phyloP scores from a whole-genome alignment of 2,888 invertebrate genomes.

The Aspidapion aeneum region DNA sequence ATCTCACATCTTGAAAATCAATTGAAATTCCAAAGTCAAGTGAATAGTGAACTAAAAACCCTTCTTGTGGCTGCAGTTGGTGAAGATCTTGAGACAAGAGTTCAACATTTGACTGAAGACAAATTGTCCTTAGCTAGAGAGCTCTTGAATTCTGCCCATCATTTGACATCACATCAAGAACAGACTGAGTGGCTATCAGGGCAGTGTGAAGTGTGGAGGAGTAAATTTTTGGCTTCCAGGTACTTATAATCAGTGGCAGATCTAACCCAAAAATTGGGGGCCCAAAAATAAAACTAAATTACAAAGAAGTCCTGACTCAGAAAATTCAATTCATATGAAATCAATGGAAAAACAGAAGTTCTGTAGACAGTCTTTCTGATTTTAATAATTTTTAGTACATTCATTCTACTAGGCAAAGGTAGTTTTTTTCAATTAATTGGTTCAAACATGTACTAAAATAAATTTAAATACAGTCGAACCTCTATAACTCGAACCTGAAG shows the following conservation, averaged over 20 bases:
- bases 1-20: constrained; percentile 74
- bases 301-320: too few relatives aligned
- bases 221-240: constrained; percentile 94
- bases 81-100: constrained; percentile 86
- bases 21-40: constrained; percentile 82
- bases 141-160: constrained; percentile 79
- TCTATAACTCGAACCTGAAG: too few relatives aligned
- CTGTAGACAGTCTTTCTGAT: too few relatives aligned
- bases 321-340: too few relatives aligned
- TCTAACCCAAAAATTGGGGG: too few relatives aligned
- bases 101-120: constrained; percentile 89
- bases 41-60: constrained; percentile 25
- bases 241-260: constrained; percentile 45
- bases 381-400: too few relatives aligned
- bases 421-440: too few relatives aligned
- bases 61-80: constrained; percentile 83
- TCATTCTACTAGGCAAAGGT: too few relatives aligned
- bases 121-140: constrained; percentile 85
- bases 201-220: constrained; percentile 95
- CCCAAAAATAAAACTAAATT: too few relatives aligned
- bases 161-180: constrained; percentile 85
- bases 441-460: too few relatives aligned
- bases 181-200: constrained; percentile 91
- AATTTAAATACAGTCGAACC: too few relatives aligned
- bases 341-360: too few relatives aligned